A percentile compares a stretch with the other conserved stretches of the same genome.
Conservation (phyloP, 2,797 vertebrate genomes). For the Merluccius polli region DNA sequence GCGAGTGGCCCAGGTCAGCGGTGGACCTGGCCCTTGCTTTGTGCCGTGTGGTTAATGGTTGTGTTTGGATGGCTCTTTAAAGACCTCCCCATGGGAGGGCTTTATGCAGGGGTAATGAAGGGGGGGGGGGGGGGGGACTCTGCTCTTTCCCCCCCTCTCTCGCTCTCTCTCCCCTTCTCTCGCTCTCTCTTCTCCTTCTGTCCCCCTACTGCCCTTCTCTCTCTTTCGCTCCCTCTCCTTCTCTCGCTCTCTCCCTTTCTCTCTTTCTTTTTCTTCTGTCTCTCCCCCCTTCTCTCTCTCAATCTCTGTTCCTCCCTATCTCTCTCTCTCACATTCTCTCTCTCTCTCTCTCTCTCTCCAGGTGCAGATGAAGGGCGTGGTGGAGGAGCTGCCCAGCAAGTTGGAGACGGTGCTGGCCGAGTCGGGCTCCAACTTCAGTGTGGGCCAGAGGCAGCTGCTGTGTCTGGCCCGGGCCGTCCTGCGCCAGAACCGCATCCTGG, state of each 20-base stretch:
- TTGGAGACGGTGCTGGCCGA: slow-evolving; percentile 86
- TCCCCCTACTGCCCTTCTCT: slow-evolving; percentile 42
- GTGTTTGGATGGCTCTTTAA: slow-evolving; percentile 75
- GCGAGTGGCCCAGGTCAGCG: slow-evolving; percentile 72
- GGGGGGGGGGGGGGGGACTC: slow-evolving; percentile 46
- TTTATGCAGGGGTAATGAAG: slow-evolving; percentile 70
- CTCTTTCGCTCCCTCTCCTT: slow-evolving; percentile 32
- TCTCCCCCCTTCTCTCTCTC: slow-evolving; percentile 31
- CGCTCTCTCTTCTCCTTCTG: slow-evolving; percentile 17
- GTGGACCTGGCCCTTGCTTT: slow-evolving; percentile 69
- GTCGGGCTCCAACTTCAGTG: slow-evolving; percentile 90
- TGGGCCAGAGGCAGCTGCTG: slow-evolving; percentile 90
- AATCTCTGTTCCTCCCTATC: slow-evolving; percentile 34
- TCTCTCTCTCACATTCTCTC: slow-evolving; percentile 49
- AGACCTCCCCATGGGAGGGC: slow-evolving; percentile 67
- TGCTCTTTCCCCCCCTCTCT: slow-evolving; percentile 39
- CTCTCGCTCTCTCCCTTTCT: slow-evolving; percentile 53
- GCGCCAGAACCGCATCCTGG: slow-evolving; percentile 85
- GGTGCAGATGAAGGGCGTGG: slow-evolving; percentile 88
- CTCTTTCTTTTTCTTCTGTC: slow-evolving; percentile 31
- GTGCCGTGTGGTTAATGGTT: slow-evolving; percentile 72
- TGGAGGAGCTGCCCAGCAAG: slow-evolving; percentile 87
- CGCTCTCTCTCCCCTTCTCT: slow-evolving; percentile 52
- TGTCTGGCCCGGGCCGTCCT: slow-evolving; percentile 88
- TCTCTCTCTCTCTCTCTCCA: slow-evolving; percentile 42